Conservation (phyloP, 2,888 invertebrate species). For the Mythimna albipuncta region DNA sequence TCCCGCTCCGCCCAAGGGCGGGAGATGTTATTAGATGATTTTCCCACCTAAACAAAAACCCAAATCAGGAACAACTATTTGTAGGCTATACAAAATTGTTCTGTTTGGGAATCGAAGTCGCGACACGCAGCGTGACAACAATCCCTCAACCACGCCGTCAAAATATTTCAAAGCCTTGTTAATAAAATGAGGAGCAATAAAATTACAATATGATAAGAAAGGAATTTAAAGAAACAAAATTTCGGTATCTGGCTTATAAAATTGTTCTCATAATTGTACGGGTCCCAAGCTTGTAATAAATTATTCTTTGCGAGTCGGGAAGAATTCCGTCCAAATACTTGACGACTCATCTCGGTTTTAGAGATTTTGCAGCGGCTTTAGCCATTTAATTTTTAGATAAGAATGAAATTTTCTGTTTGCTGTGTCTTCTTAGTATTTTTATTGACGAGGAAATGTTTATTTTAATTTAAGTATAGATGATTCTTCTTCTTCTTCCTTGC, state of each 20-base stretch:
- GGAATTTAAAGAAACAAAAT: constrained; percentile 30
- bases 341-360: constrained; percentile 27
- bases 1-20: too few species aligned
- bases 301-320: constrained; percentile 17
- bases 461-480: too few species aligned
- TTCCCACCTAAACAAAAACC: too few species aligned
- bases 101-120: too few species aligned
- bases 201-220: constrained; percentile 29
- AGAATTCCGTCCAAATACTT: constrained; percentile 47
- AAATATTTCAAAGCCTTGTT: not conserved
- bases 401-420: constrained; percentile 1
- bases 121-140: not conserved
- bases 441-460: too few species aligned
- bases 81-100: too few species aligned
- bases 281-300: constrained; percentile 24
- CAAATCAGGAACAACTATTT: too few species aligned
- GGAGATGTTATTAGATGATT: too few species aligned
- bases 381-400: constrained; percentile 21
- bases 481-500: too few species aligned
- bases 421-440: not conserved
- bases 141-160: too few species aligned
- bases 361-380: constrained; percentile 22
- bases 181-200: constrained; percentile 6
- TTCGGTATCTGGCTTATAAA: constrained; percentile 36
- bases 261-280: constrained; percentile 37